Evolutionary conservation across 2,888 invertebrate genomes (phyloP).

Genomic region (Tyria jacobaeae): DNA sequence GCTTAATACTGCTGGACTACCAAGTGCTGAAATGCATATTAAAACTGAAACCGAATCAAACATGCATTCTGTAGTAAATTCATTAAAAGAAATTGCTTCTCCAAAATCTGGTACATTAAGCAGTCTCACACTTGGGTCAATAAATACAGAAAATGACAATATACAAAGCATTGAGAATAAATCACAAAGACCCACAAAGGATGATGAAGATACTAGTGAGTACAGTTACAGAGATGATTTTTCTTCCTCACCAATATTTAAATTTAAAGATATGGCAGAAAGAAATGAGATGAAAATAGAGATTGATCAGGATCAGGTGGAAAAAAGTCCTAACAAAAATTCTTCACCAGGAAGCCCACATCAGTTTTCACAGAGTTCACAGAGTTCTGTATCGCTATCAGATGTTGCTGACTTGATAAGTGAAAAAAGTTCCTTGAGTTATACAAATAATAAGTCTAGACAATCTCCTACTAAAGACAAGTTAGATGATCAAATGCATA

Average conservation of each 20-base stretch:
- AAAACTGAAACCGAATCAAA: conserved; percentile 16
- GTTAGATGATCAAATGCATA: conserved; percentile 51
- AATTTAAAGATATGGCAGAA: conserved; percentile 53
- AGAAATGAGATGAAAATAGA: conserved; percentile 37
- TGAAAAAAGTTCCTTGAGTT: conserved; percentile 67
- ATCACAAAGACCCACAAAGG: conserved; percentile 57
- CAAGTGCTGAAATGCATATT: conserved; percentile 51
- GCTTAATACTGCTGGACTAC: conserved; percentile 69
- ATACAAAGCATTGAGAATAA: conserved; percentile 51
- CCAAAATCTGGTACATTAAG: conserved; percentile 58
- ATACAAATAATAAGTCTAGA: conserved; percentile 52
- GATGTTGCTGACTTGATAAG: conserved; percentile 81
- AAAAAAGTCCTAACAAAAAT: conserved; percentile 54
- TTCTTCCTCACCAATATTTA: conserved; percentile 62
- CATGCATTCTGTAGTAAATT: conserved; percentile 19
- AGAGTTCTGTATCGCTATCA: conserved; percentile 78
- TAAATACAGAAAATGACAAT: conserved; percentile 54
- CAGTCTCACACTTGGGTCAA: conserved; percentile 57
- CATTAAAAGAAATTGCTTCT: conserved; percentile 42
- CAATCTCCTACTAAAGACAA: conserved; percentile 50
- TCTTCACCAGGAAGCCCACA: conserved; percentile 59
- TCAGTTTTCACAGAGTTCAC: conserved; percentile 70
- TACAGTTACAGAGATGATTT: conserved; percentile 79
- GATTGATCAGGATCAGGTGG: conserved; percentile 42
- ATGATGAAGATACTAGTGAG: conserved; percentile 68